phyloP scores from a whole-genome alignment of 1,140 invertebrate species.

The Drosophila virilis region DNA sequence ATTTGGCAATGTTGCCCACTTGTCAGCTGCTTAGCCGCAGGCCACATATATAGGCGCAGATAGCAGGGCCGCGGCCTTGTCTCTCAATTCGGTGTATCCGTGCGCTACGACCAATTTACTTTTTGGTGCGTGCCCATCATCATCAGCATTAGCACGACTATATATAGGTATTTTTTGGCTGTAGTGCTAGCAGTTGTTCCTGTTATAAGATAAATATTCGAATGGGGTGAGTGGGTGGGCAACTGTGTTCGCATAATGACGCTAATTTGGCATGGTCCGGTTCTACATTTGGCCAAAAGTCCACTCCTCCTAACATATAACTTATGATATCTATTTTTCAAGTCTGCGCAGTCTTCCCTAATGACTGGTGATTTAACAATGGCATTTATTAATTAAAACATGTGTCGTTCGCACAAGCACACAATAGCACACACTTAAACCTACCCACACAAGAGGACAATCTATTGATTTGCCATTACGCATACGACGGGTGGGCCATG shows the following conservation, averaged over 20 bases:
- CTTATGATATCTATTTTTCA: conserved; percentile 73
- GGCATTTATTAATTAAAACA: conserved; percentile 82
- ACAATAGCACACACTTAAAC: conserved; percentile 27
- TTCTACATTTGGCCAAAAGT: conserved; percentile 17
- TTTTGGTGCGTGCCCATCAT: conserved; percentile 77
- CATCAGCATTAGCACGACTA: conserved; percentile 77
- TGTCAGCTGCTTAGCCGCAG: conserved; percentile 56
- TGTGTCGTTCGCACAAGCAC: conserved; percentile 65
- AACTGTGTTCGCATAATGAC: conserved; percentile 72
- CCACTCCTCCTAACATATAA: conserved; percentile 40
- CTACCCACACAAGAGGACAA: not conserved
- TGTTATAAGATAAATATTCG: conserved; percentile 63
- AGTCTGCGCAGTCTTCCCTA: conserved; percentile 47
- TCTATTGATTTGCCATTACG: conserved; percentile 63
- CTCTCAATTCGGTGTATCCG: conserved; percentile 61
- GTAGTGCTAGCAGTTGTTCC: conserved; percentile 11
- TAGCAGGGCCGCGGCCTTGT: conserved; percentile 18
- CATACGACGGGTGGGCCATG: conserved; percentile 44
- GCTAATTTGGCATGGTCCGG: conserved; percentile 63
- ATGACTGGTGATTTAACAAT: conserved; percentile 78
- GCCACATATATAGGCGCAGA: conserved; percentile 14
- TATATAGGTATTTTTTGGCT: conserved; percentile 24
- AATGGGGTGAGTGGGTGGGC: conserved; percentile 9
- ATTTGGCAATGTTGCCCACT: conserved; percentile 59
- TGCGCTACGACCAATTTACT: conserved; percentile 62